phyloP scores from a whole-genome alignment of 1,140 invertebrate species.

The Sycophaga agraensis region DNA sequence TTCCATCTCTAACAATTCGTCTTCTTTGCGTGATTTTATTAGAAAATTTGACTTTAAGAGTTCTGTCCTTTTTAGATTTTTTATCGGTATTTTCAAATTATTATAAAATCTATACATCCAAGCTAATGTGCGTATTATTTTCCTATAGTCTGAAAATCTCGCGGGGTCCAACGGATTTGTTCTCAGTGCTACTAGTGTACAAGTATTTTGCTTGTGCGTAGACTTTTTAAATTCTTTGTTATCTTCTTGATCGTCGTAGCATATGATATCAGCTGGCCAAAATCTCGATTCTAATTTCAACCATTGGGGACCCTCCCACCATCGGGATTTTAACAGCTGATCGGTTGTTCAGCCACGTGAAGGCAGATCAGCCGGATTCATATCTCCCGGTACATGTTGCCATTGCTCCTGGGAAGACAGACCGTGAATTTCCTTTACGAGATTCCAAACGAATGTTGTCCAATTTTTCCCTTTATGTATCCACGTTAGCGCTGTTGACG shows the following conservation, averaged over 20 bases:
- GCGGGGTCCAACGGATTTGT: not conserved
- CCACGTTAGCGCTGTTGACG: not conserved
- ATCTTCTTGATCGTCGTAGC: too few species aligned
- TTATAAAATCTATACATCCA: too few species aligned
- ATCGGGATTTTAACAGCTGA: constrained; percentile 38
- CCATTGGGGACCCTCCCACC: constrained; percentile 49
- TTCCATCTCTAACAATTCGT: too few species aligned
- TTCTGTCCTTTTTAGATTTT: too few species aligned
- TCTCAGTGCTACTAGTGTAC: too few species aligned
- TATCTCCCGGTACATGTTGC: not conserved
- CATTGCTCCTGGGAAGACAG: not conserved
- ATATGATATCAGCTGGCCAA: constrained; percentile 29
- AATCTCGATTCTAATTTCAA: constrained; percentile 19
- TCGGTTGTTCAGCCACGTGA: constrained; percentile 44
- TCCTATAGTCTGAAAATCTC: not conserved
- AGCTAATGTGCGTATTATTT: not conserved
- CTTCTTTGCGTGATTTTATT: too few species aligned
- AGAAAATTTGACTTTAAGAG: too few species aligned
- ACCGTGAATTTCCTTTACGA: not conserved
- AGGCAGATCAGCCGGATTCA: constrained; percentile 36
- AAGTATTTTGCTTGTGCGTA: not conserved
- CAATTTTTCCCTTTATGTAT: not conserved
- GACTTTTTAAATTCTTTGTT: constrained; percentile 11
- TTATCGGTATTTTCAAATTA: too few species aligned
- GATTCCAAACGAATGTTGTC: not conserved